Conservation (phyloP, 2,113 vertebrate species). For the Actenoides lindsayi region DNA sequence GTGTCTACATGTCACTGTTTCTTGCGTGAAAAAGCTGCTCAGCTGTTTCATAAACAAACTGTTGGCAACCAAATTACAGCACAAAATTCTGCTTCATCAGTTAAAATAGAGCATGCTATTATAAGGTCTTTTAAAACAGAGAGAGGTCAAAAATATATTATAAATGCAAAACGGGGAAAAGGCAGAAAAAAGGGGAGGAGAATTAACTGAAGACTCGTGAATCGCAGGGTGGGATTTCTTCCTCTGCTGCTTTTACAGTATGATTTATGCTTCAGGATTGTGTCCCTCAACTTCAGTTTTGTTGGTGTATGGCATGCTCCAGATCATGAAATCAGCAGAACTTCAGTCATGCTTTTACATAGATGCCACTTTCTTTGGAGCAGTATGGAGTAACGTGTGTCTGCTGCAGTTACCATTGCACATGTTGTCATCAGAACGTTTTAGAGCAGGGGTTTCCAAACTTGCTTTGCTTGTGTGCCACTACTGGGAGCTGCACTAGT, state of each 20-base stretch:
- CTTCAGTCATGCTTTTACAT: constrained; percentile 59
- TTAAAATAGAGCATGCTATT: neutral
- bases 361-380: constrained; percentile 11
- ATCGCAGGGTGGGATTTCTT: constrained; percentile 49
- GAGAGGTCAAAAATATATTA: constrained; percentile 44
- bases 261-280: constrained; percentile 26
- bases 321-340: constrained; percentile 10
- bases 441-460: constrained; percentile 54
- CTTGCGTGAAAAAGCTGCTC: neutral
- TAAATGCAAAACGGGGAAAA: neutral
- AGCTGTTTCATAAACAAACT: neutral
- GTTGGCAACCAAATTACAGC: neutral
- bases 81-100: neutral
- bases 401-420: constrained; percentile 10
- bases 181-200: neutral
- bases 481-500: neutral
- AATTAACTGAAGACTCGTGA: neutral
- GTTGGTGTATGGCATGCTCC: constrained; percentile 31
- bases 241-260: constrained; percentile 43
- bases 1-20: neutral
- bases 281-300: constrained; percentile 42
- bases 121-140: constrained; percentile 6
- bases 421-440: neutral
- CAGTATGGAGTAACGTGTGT: neutral
- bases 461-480: neutral